A percentile compares a stretch with the other conserved stretches of the same genome.
These are phyloP conservation scores for Erythrocercus mccallii DNA, from an alignment of 2,113 vertebrate genomes.

Conservation along the genomic window DNA sequence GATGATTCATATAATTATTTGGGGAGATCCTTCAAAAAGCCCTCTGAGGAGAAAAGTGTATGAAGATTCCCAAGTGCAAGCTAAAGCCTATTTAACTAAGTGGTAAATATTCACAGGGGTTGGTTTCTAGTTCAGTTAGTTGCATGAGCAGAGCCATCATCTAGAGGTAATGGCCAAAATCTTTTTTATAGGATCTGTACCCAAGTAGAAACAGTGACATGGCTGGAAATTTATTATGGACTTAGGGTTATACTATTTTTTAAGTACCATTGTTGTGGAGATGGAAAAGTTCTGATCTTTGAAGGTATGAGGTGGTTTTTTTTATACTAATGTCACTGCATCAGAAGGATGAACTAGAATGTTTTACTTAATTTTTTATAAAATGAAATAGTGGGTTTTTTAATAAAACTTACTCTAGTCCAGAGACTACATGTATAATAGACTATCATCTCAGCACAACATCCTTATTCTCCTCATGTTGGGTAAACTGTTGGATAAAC, in stretches of 20 bases:
- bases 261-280: neutral
- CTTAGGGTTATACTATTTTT: neutral
- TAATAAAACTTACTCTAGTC: neutral
- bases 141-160: neutral
- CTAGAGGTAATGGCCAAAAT: neutral
- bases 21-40: neutral
- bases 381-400: neutral
- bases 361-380: neutral
- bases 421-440: neutral
- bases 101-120: neutral
- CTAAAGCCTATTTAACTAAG: neutral
- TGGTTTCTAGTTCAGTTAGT: neutral
- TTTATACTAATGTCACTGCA: neutral
- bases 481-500: neutral
- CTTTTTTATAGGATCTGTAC: neutral
- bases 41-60: neutral
- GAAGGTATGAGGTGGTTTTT: neutral
- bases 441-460: neutral
- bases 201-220: neutral
- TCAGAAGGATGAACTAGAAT: neutral
- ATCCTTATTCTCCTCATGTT: neutral
- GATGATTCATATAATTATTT: neutral
- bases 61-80: neutral
- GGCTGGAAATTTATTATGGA: neutral
- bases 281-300: neutral